Percentiles rank a stretch among this genome's conserved stretches.
These are phyloP conservation scores for Serripes groenlandicus DNA, from an alignment of 2,888 invertebrate genomes.

Conservation along the genomic window DNA sequence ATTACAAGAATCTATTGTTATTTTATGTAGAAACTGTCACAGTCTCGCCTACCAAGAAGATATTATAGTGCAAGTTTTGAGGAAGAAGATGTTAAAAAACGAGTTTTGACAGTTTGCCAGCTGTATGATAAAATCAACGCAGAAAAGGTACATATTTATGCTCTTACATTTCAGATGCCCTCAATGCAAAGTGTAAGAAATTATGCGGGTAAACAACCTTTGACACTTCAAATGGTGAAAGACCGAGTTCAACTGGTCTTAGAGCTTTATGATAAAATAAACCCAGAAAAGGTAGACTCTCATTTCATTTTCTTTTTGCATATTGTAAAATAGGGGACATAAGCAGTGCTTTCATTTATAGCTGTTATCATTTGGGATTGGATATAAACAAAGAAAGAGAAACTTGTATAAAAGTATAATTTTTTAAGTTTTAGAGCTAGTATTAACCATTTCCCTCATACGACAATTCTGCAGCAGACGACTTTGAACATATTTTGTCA, in stretches of 20 bases:
- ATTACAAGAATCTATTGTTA: too few species aligned
- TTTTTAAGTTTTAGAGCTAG: too few species aligned
- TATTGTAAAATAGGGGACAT: too few species aligned
- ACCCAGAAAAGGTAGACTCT: slow-evolving; percentile 90
- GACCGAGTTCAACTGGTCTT: slow-evolving; percentile 95
- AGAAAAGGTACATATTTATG: slow-evolving; percentile 90
- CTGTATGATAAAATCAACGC: slow-evolving; percentile 95
- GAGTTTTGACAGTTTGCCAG: slow-evolving; percentile 94
- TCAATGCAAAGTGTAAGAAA: slow-evolving; percentile 55
- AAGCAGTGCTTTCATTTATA: too few species aligned
- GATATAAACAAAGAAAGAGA: too few species aligned
- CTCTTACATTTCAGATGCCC: slow-evolving; percentile 66
- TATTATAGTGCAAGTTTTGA: too few species aligned
- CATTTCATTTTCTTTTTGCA: too few species aligned
- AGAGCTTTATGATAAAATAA: slow-evolving; percentile 95
- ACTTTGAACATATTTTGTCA: too few species aligned
- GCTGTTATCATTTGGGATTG: too few species aligned
- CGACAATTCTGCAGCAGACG: too few species aligned
- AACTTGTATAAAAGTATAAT: too few species aligned
- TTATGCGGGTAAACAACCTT: slow-evolving; percentile 70
- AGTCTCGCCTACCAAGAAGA: slow-evolving; percentile 11
- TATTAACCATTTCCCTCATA: too few species aligned
- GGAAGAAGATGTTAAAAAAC: slow-evolving; percentile 89
- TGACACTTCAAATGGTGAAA: slow-evolving; percentile 89
- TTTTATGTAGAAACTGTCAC: slow-evolving; percentile 11